phyloP scores from a whole-genome alignment of 2,797 vertebrate genomes.

The Leptoclinus maculatus region DNA sequence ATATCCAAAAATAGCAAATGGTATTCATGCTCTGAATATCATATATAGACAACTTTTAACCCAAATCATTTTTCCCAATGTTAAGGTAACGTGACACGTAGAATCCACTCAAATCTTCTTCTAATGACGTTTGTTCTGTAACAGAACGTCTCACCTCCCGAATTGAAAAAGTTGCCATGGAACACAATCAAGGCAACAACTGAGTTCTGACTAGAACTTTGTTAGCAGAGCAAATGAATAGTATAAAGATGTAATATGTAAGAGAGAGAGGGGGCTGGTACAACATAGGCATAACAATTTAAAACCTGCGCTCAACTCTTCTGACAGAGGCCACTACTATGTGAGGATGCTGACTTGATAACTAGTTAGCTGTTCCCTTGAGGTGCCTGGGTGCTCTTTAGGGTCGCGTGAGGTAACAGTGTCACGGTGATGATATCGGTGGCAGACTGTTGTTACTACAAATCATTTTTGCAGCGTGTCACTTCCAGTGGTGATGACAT shows the following conservation, averaged over 20 bases:
- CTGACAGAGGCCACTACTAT: neutral
- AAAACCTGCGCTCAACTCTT: neutral
- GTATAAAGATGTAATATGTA: neutral
- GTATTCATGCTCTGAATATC: too few relatives aligned
- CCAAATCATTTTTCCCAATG: neutral
- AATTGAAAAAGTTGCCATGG: neutral
- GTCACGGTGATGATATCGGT: constrained; percentile 3
- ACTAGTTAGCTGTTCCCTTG: neutral
- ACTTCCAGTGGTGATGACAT: constrained; percentile 49
- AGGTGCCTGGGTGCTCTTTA: neutral
- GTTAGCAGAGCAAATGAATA: neutral
- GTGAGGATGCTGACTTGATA: neutral
- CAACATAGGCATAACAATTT: neutral
- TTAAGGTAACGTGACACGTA: neutral
- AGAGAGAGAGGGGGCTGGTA: neutral
- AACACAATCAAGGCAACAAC: neutral
- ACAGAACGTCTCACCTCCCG: neutral
- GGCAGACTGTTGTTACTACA: constrained; percentile 26
- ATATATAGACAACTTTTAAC: too few relatives aligned
- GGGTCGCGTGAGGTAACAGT: neutral
- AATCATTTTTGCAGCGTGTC: constrained; percentile 34
- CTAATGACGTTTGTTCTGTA: neutral
- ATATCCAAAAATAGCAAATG: neutral
- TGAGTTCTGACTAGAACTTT: neutral
- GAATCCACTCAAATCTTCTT: neutral